These are phyloP conservation scores for Pseudorhiza aurosa DNA, from an alignment of 30 jellyfish, hydroid and myxozoan genomes.

Conservation along the genomic window DNA sequence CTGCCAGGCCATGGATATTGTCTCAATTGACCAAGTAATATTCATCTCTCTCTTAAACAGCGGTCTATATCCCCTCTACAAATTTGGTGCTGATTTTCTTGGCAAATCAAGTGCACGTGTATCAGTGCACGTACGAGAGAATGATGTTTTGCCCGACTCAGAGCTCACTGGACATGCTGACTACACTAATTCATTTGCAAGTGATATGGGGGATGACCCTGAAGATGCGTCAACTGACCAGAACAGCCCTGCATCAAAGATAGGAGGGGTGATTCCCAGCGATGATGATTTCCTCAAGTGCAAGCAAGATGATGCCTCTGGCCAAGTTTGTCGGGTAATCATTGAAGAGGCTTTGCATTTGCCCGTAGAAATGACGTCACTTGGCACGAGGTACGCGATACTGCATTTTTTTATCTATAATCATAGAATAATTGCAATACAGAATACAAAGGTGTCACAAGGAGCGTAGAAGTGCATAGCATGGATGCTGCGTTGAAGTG, in stretches of 20 bases:
- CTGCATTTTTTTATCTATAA: too few relatives aligned
- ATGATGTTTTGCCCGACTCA: background rate
- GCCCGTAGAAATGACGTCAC: constrained; percentile 11
- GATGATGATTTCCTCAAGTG: background rate
- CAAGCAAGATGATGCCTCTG: background rate
- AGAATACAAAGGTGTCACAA: too few relatives aligned
- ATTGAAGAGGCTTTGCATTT: constrained; percentile 91
- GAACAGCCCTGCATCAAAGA: background rate
- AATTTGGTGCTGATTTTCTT: constrained; percentile 66
- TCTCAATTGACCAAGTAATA: too few relatives aligned
- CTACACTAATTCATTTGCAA: constrained; percentile 1
- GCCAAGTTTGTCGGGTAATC: constrained; percentile 22
- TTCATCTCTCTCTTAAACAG: constrained; percentile 31
- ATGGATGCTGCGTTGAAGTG: too few relatives aligned
- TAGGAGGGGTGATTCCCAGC: background rate
- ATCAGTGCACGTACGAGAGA: constrained; percentile 29
- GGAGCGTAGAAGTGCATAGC: too few relatives aligned
- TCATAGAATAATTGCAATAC: too few relatives aligned
- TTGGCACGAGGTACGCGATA: constrained; percentile 15
- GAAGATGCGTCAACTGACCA: background rate
- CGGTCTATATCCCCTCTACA: constrained; percentile 74
- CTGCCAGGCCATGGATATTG: too few relatives aligned
- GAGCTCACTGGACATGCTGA: background rate
- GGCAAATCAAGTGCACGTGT: constrained; percentile 60
- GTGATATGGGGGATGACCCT: background rate